Evolutionary conservation across 2,797 vertebrate species (phyloP), one percentile per base, ranked within the genome.

Genomic region (Tamandua tetradactyla): DNA sequence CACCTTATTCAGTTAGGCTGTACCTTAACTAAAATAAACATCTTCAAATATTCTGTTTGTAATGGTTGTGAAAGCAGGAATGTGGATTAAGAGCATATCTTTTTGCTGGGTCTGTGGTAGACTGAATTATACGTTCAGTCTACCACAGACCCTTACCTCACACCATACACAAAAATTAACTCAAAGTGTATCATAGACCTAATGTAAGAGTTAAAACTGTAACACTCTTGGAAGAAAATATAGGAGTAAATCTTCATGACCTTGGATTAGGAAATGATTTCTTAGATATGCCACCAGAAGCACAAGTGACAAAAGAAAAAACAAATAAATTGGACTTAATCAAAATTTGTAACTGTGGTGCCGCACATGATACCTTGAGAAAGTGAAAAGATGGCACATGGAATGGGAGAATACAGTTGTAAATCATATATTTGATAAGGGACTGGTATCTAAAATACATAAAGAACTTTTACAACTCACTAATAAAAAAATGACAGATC

Each of bases 191-290:
- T 83, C 37, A 32, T 8, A 47, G 40, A 78, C 15, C 49, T 81
- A 80, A 62, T 62, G 25, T 30, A 87, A 87, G 6, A 80, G 27
- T 40, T 49, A 62, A 89, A 94, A 42, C 35, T 52, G 15, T 57
- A 57, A 85, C 57, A 42, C n/a, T 78, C 75, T 42, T 44, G 75
- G 68, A 18, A 66, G 49, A 95, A 95, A 49, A 78, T n/a, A 44
- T 74, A 89, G 62, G n/a, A 72, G 10, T 95, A 92, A 89, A 68
- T 94, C 64, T 90, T 83, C 37, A 40, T 80, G 91, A 81, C 2
- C 18, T 75, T 37, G 15, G 25, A 7, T 81, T 76, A 62, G 62
- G 68, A 90, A 57, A 55, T 95, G 30, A 18, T 49, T 94, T 93
- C 30, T 93, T 90, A 94, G 40, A 20, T 76, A 61, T 32, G 57